A percentile compares a stretch with the other conserved stretches of the same genome.
These are phyloP conservation scores for Dicerorhinus sumatrensis DNA, from an alignment of 2,113 vertebrate species.

Conservation along the genomic window DNA sequence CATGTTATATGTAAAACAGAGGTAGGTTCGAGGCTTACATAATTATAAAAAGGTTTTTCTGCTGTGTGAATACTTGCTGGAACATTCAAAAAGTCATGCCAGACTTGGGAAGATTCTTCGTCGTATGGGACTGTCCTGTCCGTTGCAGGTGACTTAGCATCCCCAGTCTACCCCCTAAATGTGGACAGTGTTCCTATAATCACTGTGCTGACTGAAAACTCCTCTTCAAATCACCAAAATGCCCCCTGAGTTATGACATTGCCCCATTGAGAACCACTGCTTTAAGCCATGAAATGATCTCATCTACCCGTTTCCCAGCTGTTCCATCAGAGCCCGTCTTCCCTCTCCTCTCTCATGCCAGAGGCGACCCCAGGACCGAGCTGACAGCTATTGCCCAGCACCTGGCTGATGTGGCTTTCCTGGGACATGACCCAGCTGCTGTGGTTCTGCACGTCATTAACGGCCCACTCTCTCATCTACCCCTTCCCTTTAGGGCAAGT, in stretches of 20 bases:
- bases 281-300: neutral
- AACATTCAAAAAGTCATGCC: neutral
- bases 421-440: neutral
- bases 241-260: neutral
- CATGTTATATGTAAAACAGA: neutral
- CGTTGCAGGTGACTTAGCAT: neutral
- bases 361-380: neutral
- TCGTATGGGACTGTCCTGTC: neutral
- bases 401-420: neutral
- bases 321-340: neutral
- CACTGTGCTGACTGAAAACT: neutral
- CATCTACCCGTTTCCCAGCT: neutral
- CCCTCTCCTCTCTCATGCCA: rapidly evolving
- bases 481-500: neutral
- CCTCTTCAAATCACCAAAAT: neutral
- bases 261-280: neutral
- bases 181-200: neutral
- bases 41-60: neutral
- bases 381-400: neutral
- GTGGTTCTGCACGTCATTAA: neutral
- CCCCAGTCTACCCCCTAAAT: neutral
- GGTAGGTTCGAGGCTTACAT: neutral
- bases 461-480: neutral
- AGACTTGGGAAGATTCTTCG: neutral
- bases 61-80: neutral